Percentiles rank a stretch among this genome's conserved stretches.
Conservation (phyloP, 2,113 vertebrate species). For the Ailuropoda melanoleuca region DNA sequence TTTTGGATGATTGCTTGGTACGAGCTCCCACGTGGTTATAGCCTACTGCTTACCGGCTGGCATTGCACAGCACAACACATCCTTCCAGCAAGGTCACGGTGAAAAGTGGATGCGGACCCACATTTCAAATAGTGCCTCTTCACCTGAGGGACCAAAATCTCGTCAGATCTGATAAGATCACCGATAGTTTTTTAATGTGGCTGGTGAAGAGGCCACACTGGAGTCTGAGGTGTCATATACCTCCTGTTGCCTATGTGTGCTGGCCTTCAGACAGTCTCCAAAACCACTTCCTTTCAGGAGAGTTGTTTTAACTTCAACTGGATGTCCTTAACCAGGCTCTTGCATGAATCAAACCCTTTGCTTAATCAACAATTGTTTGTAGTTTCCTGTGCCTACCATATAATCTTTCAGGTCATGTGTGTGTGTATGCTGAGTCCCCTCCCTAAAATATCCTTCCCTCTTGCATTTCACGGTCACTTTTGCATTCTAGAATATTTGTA, state of each 20-base stretch:
- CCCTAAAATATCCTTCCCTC: not conserved
- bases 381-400: not conserved
- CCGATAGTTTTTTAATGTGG: not conserved
- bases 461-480: not conserved
- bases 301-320: not conserved
- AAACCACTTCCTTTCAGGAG: not conserved
- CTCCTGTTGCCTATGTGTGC: too few species aligned
- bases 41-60: not conserved
- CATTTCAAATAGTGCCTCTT: not conserved
- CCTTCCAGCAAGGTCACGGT: not conserved
- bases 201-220: not conserved
- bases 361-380: not conserved
- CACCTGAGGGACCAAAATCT: not conserved
- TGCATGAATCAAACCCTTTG: too few species aligned
- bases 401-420: not conserved
- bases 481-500: not conserved
- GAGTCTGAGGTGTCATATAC: not conserved
- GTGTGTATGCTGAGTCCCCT: too few species aligned
- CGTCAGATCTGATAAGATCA: not conserved
- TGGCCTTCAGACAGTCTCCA: too few species aligned
- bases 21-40: not conserved
- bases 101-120: too few species aligned
- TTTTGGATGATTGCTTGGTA: too few species aligned
- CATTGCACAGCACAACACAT: too few species aligned
- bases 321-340: not conserved